Conservation (phyloP, 2,888 invertebrate genomes). For the Galerucella nymphaeae region DNA sequence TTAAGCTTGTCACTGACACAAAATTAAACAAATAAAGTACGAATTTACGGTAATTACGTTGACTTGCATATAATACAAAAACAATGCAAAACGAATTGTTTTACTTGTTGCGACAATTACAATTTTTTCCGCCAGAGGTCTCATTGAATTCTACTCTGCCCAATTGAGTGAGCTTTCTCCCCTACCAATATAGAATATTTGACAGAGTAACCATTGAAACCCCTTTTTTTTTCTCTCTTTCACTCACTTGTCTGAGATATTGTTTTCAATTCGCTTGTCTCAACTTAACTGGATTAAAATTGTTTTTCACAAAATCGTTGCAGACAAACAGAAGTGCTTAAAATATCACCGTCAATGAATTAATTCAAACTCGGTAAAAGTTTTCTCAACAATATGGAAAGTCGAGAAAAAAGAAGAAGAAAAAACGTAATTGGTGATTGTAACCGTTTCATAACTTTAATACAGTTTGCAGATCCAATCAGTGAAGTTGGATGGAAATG, state of each 20-base stretch:
- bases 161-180: no score
- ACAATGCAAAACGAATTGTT: no score
- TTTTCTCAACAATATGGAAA: constrained; percentile 29
- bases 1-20: no score
- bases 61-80: no score
- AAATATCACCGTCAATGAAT: constrained; percentile 31
- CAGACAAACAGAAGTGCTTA: constrained; percentile 24
- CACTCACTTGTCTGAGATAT: constrained; percentile 18
- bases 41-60: no score
- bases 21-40: no score
- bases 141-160: no score
- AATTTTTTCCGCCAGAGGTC: no score
- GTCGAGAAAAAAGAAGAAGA: constrained; percentile 12
- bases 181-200: no score
- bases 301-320: constrained; percentile 29
- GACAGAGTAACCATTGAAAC: constrained; percentile 22
- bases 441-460: constrained; percentile 34
- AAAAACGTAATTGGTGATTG: constrained; percentile 34
- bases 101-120: no score
- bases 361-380: constrained; percentile 25
- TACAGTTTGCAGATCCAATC: constrained; percentile 32
- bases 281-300: constrained; percentile 35
- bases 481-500: constrained; percentile 32
- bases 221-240: constrained; percentile 11
- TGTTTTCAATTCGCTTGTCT: constrained; percentile 33